Conservation (phyloP, 2,797 vertebrate species). For the Sebastes elongatus region DNA sequence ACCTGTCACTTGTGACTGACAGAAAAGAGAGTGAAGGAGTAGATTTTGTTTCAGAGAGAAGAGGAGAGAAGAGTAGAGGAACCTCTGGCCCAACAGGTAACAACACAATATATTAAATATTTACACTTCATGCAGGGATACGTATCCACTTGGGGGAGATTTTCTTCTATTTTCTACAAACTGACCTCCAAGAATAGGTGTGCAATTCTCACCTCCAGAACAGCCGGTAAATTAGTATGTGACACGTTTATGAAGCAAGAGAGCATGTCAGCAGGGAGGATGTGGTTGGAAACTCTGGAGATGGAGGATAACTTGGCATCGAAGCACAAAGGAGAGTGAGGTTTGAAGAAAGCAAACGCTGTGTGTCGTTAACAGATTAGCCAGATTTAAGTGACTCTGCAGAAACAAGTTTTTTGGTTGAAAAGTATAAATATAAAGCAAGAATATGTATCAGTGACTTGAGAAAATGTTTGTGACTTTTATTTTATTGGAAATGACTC, state of each 20-base stretch:
- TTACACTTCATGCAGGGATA: neutral
- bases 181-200: conserved; percentile 16
- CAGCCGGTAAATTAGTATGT: too few species aligned
- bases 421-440: neutral
- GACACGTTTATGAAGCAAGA: too few species aligned
- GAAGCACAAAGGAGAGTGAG: too few species aligned
- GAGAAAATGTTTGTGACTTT: neutral
- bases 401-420: neutral
- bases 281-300: conserved; percentile 43
- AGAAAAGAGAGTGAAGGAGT: neutral
- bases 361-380: too few species aligned
- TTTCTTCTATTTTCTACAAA: neutral
- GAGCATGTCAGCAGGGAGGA: conserved; percentile 35
- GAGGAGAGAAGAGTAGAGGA: conserved; percentile 14
- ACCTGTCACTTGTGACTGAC: neutral
- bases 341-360: neutral
- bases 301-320: conserved; percentile 1
- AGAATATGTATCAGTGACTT: neutral
- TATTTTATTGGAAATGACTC: neutral
- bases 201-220: conserved; percentile 43
- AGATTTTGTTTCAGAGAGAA: conserved; percentile 3
- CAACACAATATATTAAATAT: neutral
- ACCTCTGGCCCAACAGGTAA: conserved; percentile 32
- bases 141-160: neutral
- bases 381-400: neutral